Evolutionary conservation across 2,113 vertebrate species (phyloP).

Genomic region (Passer montanus): DNA sequence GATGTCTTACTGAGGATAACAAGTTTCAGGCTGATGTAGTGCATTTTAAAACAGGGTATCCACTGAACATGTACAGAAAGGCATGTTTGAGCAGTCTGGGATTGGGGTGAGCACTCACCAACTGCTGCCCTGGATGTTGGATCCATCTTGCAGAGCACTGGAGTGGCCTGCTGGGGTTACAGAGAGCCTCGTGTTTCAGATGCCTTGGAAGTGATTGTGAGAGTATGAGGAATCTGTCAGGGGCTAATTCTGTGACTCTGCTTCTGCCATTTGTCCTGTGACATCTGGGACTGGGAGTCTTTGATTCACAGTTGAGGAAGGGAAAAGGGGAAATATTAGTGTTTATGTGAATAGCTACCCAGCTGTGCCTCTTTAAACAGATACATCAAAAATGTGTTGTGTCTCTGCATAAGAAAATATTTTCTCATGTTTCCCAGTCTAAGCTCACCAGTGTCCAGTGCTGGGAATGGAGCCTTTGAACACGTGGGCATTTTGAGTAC

Average conservation of each 20-base stretch:
- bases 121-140: background rate
- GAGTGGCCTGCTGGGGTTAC: background rate
- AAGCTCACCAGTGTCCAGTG: background rate
- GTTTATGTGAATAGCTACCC: background rate
- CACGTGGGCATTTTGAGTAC: background rate
- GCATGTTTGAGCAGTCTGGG: background rate
- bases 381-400: accelerated
- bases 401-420: background rate
- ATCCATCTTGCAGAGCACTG: background rate
- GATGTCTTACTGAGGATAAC: background rate
- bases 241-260: background rate
- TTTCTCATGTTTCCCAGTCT: background rate
- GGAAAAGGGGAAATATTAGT: background rate
- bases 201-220: background rate
- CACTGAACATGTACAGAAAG: accelerated
- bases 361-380: background rate
- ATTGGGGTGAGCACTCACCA: background rate
- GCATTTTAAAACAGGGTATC: background rate
- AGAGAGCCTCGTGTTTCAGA: background rate
- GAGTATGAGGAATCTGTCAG: background rate
- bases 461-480: background rate
- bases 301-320: background rate
- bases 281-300: background rate
- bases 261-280: accelerated
- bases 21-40: background rate